Evolutionary conservation across 2,888 invertebrate species (phyloP).

Genomic region (Coronaproctus castanopsis): DNA sequence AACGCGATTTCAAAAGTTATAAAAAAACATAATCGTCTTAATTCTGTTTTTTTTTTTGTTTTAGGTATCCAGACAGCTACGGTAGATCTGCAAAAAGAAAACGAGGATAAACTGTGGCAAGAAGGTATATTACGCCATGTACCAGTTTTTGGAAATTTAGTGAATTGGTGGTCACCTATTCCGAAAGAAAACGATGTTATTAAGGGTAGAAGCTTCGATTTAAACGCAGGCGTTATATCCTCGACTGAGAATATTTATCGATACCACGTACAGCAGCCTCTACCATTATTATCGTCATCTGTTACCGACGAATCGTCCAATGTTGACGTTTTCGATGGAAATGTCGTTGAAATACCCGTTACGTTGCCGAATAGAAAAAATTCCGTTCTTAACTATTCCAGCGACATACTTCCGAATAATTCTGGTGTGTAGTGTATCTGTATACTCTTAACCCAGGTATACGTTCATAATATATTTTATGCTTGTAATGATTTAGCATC

Average conservation of each 20-base stretch:
- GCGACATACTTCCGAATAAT: too few species aligned
- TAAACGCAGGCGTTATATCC: constrained; percentile 53
- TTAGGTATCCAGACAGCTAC: constrained; percentile 80
- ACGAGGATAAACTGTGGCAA: constrained; percentile 73
- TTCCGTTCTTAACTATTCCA: too few species aligned
- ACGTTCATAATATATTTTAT: too few species aligned
- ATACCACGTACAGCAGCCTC: constrained; percentile 8
- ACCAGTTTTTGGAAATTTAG: constrained; percentile 75
- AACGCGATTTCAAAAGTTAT: constrained; percentile 22
- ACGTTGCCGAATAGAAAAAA: neutral
- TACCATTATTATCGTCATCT: neutral
- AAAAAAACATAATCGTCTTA: too few species aligned
- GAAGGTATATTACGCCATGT: constrained; percentile 78
- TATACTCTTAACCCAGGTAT: too few species aligned
- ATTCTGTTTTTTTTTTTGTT: too few species aligned
- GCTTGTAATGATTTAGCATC: too few species aligned
- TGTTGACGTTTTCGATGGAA: too few species aligned
- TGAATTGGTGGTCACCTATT: constrained; percentile 91
- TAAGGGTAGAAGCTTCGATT: constrained; percentile 61
- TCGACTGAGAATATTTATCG: constrained; percentile 55
- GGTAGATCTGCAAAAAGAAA: constrained; percentile 74
- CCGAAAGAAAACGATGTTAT: constrained; percentile 40
- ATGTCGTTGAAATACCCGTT: neutral
- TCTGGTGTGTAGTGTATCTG: too few species aligned
- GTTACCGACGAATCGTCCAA: neutral